Base-by-base conservation (phyloP, 2,888 invertebrate species). In the Euspilapteryx auroguttella region DNA sequence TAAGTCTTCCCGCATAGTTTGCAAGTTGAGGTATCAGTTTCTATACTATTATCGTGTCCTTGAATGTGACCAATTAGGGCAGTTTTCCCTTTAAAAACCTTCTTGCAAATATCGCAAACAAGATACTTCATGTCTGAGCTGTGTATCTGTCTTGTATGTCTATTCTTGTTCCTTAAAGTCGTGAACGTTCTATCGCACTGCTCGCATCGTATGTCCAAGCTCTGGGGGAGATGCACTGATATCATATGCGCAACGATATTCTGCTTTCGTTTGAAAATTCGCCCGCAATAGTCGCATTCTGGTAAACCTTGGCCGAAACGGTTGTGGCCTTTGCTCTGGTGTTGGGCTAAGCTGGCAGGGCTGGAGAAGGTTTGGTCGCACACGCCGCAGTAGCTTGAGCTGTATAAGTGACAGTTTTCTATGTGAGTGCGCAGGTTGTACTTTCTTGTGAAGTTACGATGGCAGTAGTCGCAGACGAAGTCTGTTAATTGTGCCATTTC, bases 221-320 rank as follows among this genome's bases (percentile, higher is more conserved):
- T 53, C 41, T 56, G 59, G 1, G n/a, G n/a, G n/a, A 63, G 33
- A 34, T 69, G 69, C 0, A 61, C 56, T 0, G 63, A 63, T 0
- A 57, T 49, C 65, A 71, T 69, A 12, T 71, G 69, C 0, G 65
- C 61, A 1, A 45, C 47, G 0, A 69, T 55, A n/a, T 65, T 69
- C 23, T 65, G 64, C 40, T 63, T 68, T 29, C 69, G 47, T 0
- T 58, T 57, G 21, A 69, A 69, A 0, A 63, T 54, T 5, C 63
- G 37, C 0, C 69, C 68, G 13, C 69, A 71, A 0, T 63, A 21
- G 13, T 69, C 68, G 14, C 69, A 71, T 36, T 71, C 68, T 0
- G 71, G 69, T 5, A 45, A 52, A 0, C 58, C 45, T 25, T 63
- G 51, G 0, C 42, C 39, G 11, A 45, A 44, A 1, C 49, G 41